Base-by-base conservation (phyloP, 2,113 vertebrate species). In the Platysternon megacephalum region DNA sequence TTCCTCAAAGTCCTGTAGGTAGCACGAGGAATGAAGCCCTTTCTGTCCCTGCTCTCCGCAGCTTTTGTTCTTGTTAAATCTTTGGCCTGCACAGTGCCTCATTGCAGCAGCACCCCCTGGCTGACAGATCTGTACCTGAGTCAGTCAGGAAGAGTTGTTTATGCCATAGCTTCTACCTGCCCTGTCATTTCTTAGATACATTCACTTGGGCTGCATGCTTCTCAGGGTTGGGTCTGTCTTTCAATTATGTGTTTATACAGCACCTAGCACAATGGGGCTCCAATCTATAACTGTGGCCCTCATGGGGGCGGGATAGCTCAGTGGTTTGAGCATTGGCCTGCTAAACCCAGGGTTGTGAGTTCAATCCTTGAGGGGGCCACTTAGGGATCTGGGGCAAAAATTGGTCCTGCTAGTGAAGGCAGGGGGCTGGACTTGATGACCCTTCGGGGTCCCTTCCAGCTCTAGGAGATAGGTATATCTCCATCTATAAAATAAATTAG, bases 201-300 rank as follows among this genome's bases (percentile, higher is more conserved):
- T 61, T 82, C 93, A 29, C 76, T 84, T 51, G n/a, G 19, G 88
- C 68, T n/a, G 3, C 91, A 26, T 10, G 76, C 83, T 58, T 55
- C 13, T 1, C 29, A 79, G 76, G 61, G 35, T 39, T 88, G 86
- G n/a, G 46, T 2, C 55, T 91, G 11, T 74, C 9, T 19, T 90
- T 96, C 93, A 61, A 68, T 97, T 87, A 95, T 76, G 80, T 19
- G 61, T 93, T 93, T 91, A 80, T 90, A 5, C 48, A 79, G 55
- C 46, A 46, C 14, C 86, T 53, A 80, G 46, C 46, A 76, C 87
- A 90, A 87, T 81, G 90, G 26, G 85, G 51, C 52, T 19, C 82
- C 88, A 82, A 44, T 58, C 93, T 96, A n/a, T 95, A 90, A 92
- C 89, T 93, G 93, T 13, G 35, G n/a, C 91, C 48, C n/a, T n/a